Percentiles rank a stretch among this genome's conserved stretches.
These are phyloP conservation scores for Battus philenor DNA, from an alignment of 1,140 invertebrate species.

Conservation along the genomic window DNA sequence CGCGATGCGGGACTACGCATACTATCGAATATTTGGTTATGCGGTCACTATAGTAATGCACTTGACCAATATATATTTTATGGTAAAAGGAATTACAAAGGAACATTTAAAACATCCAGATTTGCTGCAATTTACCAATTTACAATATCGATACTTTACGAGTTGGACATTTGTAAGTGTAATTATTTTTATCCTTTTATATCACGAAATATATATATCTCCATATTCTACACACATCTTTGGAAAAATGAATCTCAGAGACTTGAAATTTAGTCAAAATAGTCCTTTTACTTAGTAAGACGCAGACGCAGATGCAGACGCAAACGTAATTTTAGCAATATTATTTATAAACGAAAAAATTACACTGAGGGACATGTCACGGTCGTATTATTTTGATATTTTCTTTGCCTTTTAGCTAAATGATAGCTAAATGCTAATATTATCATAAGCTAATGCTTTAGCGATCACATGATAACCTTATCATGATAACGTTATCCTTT, in stretches of 20 bases:
- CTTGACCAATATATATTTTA: conserved; percentile 21
- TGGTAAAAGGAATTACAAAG: conserved; percentile 8
- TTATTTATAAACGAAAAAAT: background rate
- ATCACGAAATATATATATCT: background rate
- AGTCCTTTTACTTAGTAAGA: background rate
- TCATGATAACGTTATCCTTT: no score
- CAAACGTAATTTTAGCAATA: no score
- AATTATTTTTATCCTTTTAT: background rate
- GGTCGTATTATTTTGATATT: no score
- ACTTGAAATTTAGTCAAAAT: no score
- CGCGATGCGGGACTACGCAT: conserved; percentile 16
- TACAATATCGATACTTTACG: conserved; percentile 32
- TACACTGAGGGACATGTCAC: background rate
- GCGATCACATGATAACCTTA: no score
- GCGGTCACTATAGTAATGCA: conserved; percentile 27
- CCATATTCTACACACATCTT: background rate
- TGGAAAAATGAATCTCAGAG: no score
- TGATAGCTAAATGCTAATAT: no score
- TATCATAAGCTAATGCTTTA: no score
- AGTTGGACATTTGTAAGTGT: conserved; percentile 43
- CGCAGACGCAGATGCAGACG: no score
- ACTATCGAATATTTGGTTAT: conserved; percentile 27
- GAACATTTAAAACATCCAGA: conserved; percentile 19
- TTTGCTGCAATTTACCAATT: conserved; percentile 18
- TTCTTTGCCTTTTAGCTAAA: no score